Base-by-base conservation (phyloP, 2,797 vertebrate species). In the Tenualosa ilisha region DNA sequence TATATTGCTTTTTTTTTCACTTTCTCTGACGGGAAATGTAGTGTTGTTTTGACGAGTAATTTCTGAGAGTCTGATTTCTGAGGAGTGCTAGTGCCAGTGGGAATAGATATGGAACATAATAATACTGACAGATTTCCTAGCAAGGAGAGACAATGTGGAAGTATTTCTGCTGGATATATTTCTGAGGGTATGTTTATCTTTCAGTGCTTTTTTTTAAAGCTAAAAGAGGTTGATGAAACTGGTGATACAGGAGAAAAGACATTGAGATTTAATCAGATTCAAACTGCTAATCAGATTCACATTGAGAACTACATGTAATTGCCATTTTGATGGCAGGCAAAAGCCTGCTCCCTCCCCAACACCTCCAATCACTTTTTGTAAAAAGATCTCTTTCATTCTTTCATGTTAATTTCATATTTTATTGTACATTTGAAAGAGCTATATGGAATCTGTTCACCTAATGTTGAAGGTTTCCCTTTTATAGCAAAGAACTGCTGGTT, bases 21-120 rank as follows among this genome's bases (percentile, higher is more conserved):
- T 1, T 20, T 20, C 20, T 56, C 31, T 46, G 61, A 65, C 43
- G 54, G 46, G 54, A 50, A 81, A 87, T 81, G 85, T 82, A 26
- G 31, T 7, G 6, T 81, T 84, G 46, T 54, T 31, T 37, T 43
- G 50, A 43, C 17, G 54, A 65, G 54, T 26, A 46, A 85, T 81
- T 75, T 37, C 54, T 79, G 49, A n/a, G 50, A 26, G n/a, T n/a
- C n/a, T n/a, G n/a, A n/a, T n/a, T n/a, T n/a, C n/a, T n/a, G 72
- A 51, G 49, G 53, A 26, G n/a, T 37, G 51, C 79, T 83, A 31
- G 31, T 31, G 81, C 68, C 40, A 37, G 68, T 40, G 43, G 85
- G 37, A 17, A 22, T 26, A 17, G 51, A 40, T n/a, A 81, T 43
- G 26, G n/a, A 37, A 86, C 26, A 84, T 46, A 81, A 81, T 72